These are phyloP conservation scores for Holacanthus passer DNA, from an alignment of 2,113 vertebrate genomes.

Conservation along the genomic window DNA sequence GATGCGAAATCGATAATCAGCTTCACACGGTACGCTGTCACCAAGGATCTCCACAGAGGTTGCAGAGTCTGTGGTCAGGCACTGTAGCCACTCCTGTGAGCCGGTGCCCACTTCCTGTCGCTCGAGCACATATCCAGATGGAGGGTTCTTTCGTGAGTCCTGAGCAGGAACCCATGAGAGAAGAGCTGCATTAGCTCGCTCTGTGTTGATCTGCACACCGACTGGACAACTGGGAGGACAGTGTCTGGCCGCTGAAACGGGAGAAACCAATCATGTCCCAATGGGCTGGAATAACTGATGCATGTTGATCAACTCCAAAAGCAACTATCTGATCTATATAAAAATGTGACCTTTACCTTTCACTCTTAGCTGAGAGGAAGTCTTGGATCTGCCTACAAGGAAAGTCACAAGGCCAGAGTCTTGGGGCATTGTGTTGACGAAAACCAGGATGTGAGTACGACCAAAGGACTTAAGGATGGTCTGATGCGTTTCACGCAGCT, in stretches of 20 bases:
- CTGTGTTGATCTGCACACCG: slow-evolving; percentile 89
- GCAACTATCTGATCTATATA: neutral
- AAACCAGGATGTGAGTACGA: slow-evolving; percentile 94
- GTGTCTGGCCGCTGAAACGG: slow-evolving; percentile 87
- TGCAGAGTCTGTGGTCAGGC: slow-evolving; percentile 90
- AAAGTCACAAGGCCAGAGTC: slow-evolving; percentile 94
- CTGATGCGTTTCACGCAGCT: slow-evolving; percentile 87
- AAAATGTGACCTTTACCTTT: slow-evolving; percentile 89
- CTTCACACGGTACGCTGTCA: slow-evolving; percentile 91
- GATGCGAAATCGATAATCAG: slow-evolving; percentile 93
- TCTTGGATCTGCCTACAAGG: slow-evolving; percentile 89
- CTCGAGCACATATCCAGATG: slow-evolving; percentile 91
- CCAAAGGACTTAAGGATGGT: slow-evolving; percentile 93
- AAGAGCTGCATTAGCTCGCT: slow-evolving; percentile 89
- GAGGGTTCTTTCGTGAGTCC: slow-evolving; percentile 85
- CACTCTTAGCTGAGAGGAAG: slow-evolving; percentile 93
- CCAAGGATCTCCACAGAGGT: slow-evolving; percentile 92
- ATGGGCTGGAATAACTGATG: neutral
- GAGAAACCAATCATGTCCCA: slow-evolving; percentile 12
- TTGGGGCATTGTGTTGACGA: slow-evolving; percentile 92
- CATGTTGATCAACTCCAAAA: neutral
- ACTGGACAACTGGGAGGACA: slow-evolving; percentile 89
- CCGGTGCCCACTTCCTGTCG: slow-evolving; percentile 89
- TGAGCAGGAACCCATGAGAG: slow-evolving; percentile 91
- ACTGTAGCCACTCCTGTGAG: slow-evolving; percentile 92